Conservation (phyloP, 2,113 vertebrate genomes). For the Mohoua ochrocephala region DNA sequence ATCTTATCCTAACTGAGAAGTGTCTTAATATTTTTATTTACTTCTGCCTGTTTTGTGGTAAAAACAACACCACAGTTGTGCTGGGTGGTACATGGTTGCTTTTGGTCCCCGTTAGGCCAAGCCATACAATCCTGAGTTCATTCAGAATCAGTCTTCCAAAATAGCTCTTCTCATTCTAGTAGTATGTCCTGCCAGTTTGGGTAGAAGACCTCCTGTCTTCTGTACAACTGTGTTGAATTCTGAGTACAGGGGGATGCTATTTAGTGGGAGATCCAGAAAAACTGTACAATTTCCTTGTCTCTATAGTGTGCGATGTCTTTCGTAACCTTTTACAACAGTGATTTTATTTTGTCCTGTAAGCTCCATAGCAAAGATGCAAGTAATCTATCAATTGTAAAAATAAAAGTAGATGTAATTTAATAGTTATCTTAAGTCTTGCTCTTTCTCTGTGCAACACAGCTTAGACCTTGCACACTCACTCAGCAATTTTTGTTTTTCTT, state of each 20-base stretch:
- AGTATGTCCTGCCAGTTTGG: not conserved
- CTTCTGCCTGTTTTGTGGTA: not conserved
- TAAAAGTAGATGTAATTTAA: not conserved
- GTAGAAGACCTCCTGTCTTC: not conserved
- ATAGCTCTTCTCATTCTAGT: not conserved
- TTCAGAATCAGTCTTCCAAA: not conserved
- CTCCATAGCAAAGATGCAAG: not conserved
- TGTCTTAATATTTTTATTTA: not conserved
- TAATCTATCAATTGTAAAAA: not conserved
- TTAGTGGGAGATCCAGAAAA: not conserved
- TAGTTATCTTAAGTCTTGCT: not conserved
- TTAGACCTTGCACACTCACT: not conserved
- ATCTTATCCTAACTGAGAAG: not conserved
- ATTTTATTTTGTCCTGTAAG: not conserved
- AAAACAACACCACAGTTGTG: not conserved
- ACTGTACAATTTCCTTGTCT: not conserved
- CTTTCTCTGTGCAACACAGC: not conserved
- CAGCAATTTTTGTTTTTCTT: not conserved
- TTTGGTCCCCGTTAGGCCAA: not conserved
- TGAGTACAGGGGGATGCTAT: not conserved
- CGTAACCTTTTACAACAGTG: not conserved
- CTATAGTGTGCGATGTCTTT: not conserved
- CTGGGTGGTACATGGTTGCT: not conserved
- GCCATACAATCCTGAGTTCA: fast-evolving
- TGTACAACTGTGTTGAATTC: not conserved